Percentiles rank a stretch among this genome's conserved stretches.
Conservation (phyloP, 2,888 invertebrate species). For the Nyleta sp. region DNA sequence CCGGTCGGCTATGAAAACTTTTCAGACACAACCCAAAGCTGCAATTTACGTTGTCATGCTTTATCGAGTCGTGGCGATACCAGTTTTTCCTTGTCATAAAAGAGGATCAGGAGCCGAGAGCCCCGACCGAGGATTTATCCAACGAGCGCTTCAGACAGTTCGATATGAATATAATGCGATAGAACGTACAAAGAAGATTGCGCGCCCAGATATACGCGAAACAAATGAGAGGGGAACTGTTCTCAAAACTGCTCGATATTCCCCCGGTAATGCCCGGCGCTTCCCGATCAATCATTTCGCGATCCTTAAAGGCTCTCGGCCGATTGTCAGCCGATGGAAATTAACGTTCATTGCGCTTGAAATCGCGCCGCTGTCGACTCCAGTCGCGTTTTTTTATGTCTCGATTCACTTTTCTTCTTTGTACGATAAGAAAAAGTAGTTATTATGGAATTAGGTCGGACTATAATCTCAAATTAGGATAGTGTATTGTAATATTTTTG, state of each 20-base stretch:
- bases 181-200: constrained; percentile 60
- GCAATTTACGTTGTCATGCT: constrained; percentile 66
- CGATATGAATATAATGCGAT: constrained; percentile 65
- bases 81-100: constrained; percentile 64
- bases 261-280: constrained; percentile 9
- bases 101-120: constrained; percentile 59
- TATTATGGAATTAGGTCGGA: too few relatives aligned
- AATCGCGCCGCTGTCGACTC: constrained; percentile 2
- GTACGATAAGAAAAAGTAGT: too few relatives aligned
- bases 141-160: constrained; percentile 56
- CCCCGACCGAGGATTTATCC: constrained; percentile 57
- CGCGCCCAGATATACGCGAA: constrained; percentile 38
- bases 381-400: not conserved
- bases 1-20: constrained; percentile 77
- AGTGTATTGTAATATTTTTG: too few relatives aligned
- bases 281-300: constrained; percentile 42
- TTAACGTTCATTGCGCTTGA: constrained; percentile 35
- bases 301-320: constrained; percentile 8
- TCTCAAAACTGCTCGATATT: constrained; percentile 39
- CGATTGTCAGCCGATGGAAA: constrained; percentile 30
- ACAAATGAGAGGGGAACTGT: constrained; percentile 50
- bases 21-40: constrained; percentile 73
- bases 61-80: constrained; percentile 64
- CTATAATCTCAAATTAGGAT: too few relatives aligned
- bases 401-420: too few relatives aligned